Evolutionary conservation across 2,113 vertebrate species (phyloP), one percentile per base, ranked within the genome.

Genomic region (Pseudopodoces humilis): DNA sequence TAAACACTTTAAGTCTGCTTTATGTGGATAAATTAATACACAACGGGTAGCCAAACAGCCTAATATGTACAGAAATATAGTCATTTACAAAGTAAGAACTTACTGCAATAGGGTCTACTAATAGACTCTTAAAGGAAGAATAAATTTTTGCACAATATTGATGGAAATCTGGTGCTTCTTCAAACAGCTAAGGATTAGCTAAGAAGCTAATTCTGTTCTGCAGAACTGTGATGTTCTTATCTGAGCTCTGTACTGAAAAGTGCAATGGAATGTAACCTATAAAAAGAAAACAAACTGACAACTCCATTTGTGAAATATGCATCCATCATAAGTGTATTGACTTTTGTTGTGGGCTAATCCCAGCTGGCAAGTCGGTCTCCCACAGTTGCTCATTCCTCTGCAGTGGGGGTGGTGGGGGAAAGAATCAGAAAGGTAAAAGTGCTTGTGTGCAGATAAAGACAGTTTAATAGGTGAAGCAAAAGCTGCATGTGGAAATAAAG

Each of bases 391-490:
- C 10, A 2, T 13, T 68, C 11, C 13, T 3, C 20, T 3, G 0
- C 15, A 35, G 11, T 8, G 8, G 20, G 11, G 43, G 43, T 43
- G 13, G 3, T 3, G 4, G 5, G 3, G 3, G 4, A 82, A 19
- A 59, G 2, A 58, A 63, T 10, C 2, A 0, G 12, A n/a, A 65
- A 21, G 9, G 10, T 31, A 28, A 27, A 93, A 68, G 21, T 31
- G 2, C 11, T 27, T 0, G 0, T 25, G 33, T 3, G 13, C n/a
- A 76, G 37, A 41, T 43, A 58, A 89, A 75, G 20, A n/a, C 9
- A 59, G 11, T 31, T 65, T 65, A 65, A 64, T 20, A 31, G 31
- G 3, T 14, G 14, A 55, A 79, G 13, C 7, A 83, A 92, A 65
- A 60, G 2, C 28, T 55, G 6, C 3, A 6, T 6, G 5, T 11